Evolutionary conservation across 2,113 vertebrate genomes (phyloP).

Genomic region (Stomatorhinus ivindoensis): DNA sequence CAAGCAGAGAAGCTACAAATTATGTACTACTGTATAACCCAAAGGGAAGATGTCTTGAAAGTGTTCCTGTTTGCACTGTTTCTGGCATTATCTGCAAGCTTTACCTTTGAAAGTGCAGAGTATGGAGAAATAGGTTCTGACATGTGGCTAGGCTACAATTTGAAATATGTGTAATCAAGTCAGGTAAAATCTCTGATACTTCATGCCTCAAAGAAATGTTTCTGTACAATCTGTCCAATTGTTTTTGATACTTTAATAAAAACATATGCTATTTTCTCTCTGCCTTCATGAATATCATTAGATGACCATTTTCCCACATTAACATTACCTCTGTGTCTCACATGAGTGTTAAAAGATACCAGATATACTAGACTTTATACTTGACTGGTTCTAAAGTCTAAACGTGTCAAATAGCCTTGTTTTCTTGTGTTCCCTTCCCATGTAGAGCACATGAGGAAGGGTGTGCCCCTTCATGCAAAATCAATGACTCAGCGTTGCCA

Average conservation of each 20-base stretch:
- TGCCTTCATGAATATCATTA: neutral
- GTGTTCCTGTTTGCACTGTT: neutral
- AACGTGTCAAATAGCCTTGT: neutral
- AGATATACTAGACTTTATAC: neutral
- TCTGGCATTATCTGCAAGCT: conserved; percentile 1
- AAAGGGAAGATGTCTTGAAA: conserved; percentile 16
- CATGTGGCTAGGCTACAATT: neutral
- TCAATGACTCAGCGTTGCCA: neutral
- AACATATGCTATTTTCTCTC: neutral
- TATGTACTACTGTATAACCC: conserved; percentile 34
- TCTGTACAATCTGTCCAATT: conserved; percentile 31
- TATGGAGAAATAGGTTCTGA: neutral
- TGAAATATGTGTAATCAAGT: conserved; percentile 1
- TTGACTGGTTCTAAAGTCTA: neutral
- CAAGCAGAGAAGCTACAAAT: conserved; percentile 42
- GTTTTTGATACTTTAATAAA: conserved; percentile 61
- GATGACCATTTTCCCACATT: neutral
- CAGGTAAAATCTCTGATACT: conserved; percentile 15
- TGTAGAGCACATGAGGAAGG: neutral
- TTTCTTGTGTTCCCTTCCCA: neutral
- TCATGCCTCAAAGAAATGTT: conserved; percentile 6
- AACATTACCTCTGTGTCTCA: neutral
- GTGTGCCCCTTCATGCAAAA: neutral
- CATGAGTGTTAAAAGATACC: neutral
- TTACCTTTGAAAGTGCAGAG: neutral